phyloP scores from a whole-genome alignment of 2,113 vertebrate species.

The Gallinago jamesoni region DNA sequence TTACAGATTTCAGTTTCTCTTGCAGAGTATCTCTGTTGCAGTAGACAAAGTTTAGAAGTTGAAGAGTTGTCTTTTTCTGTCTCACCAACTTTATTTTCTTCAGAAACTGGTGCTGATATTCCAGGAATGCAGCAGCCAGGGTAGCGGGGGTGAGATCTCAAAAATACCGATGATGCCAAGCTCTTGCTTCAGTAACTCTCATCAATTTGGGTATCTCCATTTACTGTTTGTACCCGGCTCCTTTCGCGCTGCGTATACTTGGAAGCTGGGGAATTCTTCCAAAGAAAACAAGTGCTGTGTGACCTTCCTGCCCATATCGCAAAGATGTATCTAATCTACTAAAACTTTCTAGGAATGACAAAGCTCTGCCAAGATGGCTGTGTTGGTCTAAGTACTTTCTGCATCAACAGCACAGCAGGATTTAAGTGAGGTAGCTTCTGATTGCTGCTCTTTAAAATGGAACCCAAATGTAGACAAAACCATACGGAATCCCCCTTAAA shows the following conservation, averaged over 20 bases:
- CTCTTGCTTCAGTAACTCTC: background rate
- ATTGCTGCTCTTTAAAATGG: background rate
- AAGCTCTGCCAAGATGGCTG: background rate
- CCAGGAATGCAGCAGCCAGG: background rate
- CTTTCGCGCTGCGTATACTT: background rate
- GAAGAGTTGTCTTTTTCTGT: background rate
- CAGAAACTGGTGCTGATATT: background rate
- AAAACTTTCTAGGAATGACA: conserved; percentile 50
- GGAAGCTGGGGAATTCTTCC: background rate
- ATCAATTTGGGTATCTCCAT: background rate
- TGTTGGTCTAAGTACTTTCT: background rate
- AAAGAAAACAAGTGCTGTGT: background rate
- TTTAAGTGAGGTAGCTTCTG: background rate
- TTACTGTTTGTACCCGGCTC: background rate
- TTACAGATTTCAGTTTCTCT: conserved; percentile 15
- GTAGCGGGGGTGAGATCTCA: background rate
- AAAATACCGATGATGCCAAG: background rate
- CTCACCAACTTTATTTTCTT: background rate
- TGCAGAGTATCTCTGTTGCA: background rate
- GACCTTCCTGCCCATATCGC: background rate
- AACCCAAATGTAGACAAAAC: background rate
- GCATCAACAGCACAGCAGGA: background rate
- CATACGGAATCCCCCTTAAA: fast-evolving
- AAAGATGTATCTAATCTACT: conserved; percentile 4
- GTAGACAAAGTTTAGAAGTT: background rate